These are phyloP conservation scores for Sylvilagus bachmani DNA, from an alignment of 2,113 vertebrate genomes.

Conservation along the genomic window DNA sequence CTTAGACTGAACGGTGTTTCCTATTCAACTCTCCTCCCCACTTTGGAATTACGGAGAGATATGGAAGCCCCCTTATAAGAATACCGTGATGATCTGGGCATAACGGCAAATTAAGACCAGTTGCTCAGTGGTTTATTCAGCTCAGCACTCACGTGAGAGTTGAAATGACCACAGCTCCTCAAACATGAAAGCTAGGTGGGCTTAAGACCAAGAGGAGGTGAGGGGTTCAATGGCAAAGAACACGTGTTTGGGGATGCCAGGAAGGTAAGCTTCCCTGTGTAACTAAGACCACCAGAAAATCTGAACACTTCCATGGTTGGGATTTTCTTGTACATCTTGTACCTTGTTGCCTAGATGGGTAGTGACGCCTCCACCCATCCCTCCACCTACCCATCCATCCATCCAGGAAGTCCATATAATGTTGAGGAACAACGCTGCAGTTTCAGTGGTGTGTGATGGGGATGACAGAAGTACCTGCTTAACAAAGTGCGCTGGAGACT, in stretches of 20 bases:
- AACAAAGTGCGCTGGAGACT: background rate
- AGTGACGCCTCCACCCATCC: background rate
- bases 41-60: background rate
- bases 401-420: background rate
- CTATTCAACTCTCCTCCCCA: background rate
- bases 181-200: background rate
- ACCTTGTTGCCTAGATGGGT: background rate
- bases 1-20: background rate
- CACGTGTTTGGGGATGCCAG: background rate
- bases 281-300: background rate
- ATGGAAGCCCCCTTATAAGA: background rate
- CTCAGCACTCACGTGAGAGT: background rate
- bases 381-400: rapidly evolving
- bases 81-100: background rate
- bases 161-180: background rate
- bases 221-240: background rate
- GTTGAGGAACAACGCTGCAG: background rate
- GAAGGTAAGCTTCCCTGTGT: background rate
- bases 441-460: background rate
- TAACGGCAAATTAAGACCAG: background rate
- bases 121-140: background rate
- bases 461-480: background rate
- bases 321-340: background rate
- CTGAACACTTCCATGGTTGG: background rate
- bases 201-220: background rate